phyloP scores from a whole-genome alignment of 2,797 vertebrate species.

The Denticeps clupeoides region DNA sequence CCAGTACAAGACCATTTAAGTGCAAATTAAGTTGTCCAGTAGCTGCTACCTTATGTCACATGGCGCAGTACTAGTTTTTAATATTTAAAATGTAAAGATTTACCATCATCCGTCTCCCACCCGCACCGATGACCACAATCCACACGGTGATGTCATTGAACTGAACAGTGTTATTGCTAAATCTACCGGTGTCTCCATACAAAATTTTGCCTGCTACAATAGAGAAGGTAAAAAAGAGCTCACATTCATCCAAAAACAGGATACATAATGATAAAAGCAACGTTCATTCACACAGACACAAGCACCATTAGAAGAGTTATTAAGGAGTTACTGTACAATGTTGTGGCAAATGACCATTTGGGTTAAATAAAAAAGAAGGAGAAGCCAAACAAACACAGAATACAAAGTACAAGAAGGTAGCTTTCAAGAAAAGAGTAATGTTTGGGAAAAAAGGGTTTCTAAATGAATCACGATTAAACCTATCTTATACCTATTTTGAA shows the following conservation, averaged over 20 bases:
- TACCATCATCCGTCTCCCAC: slow-evolving; percentile 12
- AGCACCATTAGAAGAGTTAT: slow-evolving; percentile 54
- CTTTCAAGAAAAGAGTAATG: slow-evolving; percentile 34
- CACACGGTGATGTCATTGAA: slow-evolving; percentile 23
- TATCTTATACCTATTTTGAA: too few species aligned
- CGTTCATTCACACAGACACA: slow-evolving; percentile 47
- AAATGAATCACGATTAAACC: not conserved
- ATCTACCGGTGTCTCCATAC: slow-evolving; percentile 50
- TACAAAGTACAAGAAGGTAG: slow-evolving; percentile 33
- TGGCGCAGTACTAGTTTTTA: slow-evolving; percentile 37
- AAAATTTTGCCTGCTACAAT: slow-evolving; percentile 64
- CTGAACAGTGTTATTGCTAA: slow-evolving; percentile 63
- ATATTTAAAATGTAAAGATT: slow-evolving; percentile 26
- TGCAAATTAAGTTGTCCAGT: slow-evolving; percentile 16
- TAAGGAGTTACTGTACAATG: slow-evolving; percentile 54
- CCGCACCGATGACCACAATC: slow-evolving; percentile 8
- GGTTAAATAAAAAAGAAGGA: slow-evolving; percentile 22
- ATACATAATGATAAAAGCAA: slow-evolving; percentile 29
- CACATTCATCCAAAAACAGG: slow-evolving; percentile 46
- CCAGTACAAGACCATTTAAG: slow-evolving; percentile 13
- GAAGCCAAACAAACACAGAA: slow-evolving; percentile 28
- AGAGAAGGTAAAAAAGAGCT: slow-evolving; percentile 57
- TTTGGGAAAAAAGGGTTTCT: slow-evolving; percentile 23
- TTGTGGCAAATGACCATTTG: slow-evolving; percentile 29
- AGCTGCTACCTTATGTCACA: slow-evolving; percentile 38